phyloP scores from a whole-genome alignment of 2,888 invertebrate genomes.

The Chirona hameri region DNA sequence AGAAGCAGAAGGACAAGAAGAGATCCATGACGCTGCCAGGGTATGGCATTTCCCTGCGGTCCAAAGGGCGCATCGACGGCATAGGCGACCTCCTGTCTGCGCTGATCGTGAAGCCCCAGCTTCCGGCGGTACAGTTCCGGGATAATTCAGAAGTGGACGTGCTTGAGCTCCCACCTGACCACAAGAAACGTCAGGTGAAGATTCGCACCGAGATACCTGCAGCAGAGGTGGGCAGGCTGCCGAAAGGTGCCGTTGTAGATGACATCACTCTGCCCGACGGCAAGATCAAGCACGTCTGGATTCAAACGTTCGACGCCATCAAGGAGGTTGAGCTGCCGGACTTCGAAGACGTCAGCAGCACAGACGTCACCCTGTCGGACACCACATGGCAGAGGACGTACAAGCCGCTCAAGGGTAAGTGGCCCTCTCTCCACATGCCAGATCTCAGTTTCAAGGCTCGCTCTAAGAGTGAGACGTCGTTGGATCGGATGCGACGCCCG shows the following conservation, averaged over 20 bases:
- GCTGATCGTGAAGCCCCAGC: background rate
- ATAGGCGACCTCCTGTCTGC: background rate
- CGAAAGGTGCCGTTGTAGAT: background rate
- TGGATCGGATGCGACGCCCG: background rate
- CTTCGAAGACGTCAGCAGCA: background rate
- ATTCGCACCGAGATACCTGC: background rate
- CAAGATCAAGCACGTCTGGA: background rate
- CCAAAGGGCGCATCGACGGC: slow-evolving; percentile 3
- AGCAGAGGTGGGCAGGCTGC: background rate
- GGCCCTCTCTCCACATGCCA: background rate
- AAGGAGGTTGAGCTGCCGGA: background rate
- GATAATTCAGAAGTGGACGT: slow-evolving; percentile 14
- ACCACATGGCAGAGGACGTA: background rate
- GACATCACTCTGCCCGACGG: background rate
- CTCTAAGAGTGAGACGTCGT: background rate
- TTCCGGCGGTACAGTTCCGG: background rate
- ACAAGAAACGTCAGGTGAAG: background rate
- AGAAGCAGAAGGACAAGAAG: slow-evolving; percentile 1
- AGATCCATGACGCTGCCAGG: slow-evolving; percentile 2
- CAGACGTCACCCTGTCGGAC: background rate
- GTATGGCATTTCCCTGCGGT: background rate
- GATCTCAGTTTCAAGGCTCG: slow-evolving; percentile 2
- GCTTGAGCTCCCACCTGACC: background rate
- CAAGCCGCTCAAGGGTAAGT: background rate
- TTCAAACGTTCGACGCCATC: slow-evolving; percentile 13